Conservation (phyloP, 2,888 invertebrate species). For the Thymelicus acteon region DNA sequence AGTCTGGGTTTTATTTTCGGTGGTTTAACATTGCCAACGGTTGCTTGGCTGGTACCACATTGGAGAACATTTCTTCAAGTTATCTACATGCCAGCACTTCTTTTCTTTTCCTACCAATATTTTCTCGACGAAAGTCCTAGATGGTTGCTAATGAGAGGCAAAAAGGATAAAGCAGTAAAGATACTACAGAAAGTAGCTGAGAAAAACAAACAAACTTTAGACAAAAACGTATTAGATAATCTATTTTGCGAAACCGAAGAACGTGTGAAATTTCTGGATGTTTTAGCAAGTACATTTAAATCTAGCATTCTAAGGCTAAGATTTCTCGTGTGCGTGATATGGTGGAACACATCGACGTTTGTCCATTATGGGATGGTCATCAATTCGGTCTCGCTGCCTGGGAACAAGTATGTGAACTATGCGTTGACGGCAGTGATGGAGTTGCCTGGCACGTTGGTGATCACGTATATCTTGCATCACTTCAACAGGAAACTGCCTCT, state of each 20-base stretch:
- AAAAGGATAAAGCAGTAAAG: conserved; percentile 85
- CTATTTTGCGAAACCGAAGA: conserved; percentile 54
- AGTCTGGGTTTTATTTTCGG: conserved; percentile 60
- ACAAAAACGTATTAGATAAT: conserved; percentile 57
- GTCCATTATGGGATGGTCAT: conserved; percentile 91
- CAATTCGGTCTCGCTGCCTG: conserved; percentile 89
- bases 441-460: conserved; percentile 83
- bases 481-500: conserved; percentile 84
- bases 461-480: conserved; percentile 81
- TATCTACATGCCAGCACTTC: conserved; percentile 88
- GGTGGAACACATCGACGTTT: conserved; percentile 88
- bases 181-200: conserved; percentile 87
- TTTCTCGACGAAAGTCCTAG: conserved; percentile 90
- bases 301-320: conserved; percentile 62
- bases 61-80: conserved; percentile 88
- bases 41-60: conserved; percentile 79
- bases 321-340: conserved; percentile 68
- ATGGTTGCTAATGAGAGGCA: conserved; percentile 90
- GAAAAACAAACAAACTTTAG: conserved; percentile 62
- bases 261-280: conserved; percentile 50
- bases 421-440: conserved; percentile 84
- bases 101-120: conserved; percentile 87
- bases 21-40: conserved; percentile 52
- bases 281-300: conserved; percentile 63
- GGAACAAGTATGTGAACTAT: conserved; percentile 91